These are phyloP conservation scores for Semaprochilodus insignis DNA, from an alignment of 2,797 vertebrate species.

Conservation along the genomic window DNA sequence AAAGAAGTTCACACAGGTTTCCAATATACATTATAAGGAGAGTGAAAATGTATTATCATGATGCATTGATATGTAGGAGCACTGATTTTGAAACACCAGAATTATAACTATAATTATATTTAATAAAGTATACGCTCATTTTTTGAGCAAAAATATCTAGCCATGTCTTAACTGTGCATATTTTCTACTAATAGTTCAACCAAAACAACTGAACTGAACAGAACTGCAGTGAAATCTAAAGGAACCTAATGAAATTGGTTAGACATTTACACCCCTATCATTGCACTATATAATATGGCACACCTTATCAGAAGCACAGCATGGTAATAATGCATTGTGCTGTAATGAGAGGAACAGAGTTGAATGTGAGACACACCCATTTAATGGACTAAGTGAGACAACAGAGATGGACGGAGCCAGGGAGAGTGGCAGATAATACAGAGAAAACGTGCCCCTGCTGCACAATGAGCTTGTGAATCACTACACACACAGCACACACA, in stretches of 20 bases:
- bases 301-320: neutral
- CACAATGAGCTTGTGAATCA: constrained; percentile 39
- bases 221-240: neutral
- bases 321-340: neutral
- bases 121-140: neutral
- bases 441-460: constrained; percentile 28
- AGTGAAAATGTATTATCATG: neutral
- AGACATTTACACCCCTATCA: neutral
- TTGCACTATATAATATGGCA: neutral
- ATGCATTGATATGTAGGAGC: neutral
- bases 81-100: neutral
- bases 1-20: neutral
- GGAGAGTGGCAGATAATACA: constrained; percentile 24
- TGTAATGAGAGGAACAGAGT: neutral
- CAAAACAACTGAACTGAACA: neutral
- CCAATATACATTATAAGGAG: neutral
- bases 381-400: constrained; percentile 52
- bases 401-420: constrained; percentile 41
- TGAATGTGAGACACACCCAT: constrained; percentile 12
- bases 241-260: neutral
- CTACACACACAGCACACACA: constrained; percentile 7
- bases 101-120: neutral
- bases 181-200: too few relatives aligned
- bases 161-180: too few relatives aligned
- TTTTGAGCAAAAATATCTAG: too few relatives aligned